phyloP scores from a whole-genome alignment of 1,140 invertebrate genomes.

The Rhopalosiphum maidis region DNA sequence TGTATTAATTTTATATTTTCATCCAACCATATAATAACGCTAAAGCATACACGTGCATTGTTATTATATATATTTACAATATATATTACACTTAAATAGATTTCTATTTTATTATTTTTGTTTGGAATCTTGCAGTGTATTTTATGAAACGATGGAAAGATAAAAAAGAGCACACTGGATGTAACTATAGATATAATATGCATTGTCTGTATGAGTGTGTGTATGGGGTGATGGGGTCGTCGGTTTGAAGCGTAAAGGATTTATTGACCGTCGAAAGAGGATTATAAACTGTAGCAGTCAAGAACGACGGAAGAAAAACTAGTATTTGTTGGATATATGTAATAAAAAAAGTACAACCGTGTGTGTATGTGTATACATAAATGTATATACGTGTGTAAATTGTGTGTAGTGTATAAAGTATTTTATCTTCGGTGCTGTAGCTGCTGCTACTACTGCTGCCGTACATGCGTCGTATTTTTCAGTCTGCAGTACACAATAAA shows the following conservation, averaged over 20 bases:
- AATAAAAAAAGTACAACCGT: neutral
- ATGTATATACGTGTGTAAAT: neutral
- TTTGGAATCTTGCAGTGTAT: neutral
- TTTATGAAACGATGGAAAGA: neutral
- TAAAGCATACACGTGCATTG: neutral
- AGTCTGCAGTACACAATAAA: neutral
- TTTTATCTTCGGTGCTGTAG: conserved; percentile 11
- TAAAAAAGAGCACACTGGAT: neutral
- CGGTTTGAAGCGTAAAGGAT: conserved; percentile 25
- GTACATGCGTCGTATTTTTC: neutral
- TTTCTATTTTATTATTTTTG: neutral
- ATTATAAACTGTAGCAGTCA: conserved; percentile 34
- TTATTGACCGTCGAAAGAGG: conserved; percentile 40
- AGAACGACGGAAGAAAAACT: conserved; percentile 23
- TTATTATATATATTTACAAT: neutral
- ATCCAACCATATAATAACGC: neutral
- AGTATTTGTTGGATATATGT: conserved; percentile 32
- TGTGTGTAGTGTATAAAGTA: neutral
- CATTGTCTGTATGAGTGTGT: neutral
- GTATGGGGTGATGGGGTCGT: neutral
- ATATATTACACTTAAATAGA: neutral
- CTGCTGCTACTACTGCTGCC: neutral
- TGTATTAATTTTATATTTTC: neutral
- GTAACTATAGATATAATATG: neutral
- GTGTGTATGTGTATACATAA: neutral